Evolutionary conservation across 2,888 invertebrate genomes (phyloP).

Genomic region (Spialia ferax): DNA sequence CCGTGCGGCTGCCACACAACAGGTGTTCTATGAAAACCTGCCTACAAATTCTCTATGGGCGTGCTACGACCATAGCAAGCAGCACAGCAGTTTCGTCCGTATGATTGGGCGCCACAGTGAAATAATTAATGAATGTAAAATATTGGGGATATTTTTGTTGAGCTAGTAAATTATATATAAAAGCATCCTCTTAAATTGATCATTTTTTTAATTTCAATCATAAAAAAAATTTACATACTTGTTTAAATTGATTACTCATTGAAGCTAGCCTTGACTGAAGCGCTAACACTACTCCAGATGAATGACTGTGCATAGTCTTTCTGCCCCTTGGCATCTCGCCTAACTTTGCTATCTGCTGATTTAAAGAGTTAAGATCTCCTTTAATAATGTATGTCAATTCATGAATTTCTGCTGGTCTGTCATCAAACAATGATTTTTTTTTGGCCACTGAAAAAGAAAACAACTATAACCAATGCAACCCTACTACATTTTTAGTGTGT

Average conservation of each 20-base stretch:
- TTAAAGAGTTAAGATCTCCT: conserved; percentile 97
- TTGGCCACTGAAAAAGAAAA: conserved; percentile 94
- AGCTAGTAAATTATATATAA: conserved; percentile 4
- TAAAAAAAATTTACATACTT: conserved; percentile 66
- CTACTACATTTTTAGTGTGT: no score
- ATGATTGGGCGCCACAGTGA: no score
- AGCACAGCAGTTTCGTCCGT: no score
- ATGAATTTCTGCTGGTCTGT: conserved; percentile 98
- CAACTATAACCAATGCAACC: no score
- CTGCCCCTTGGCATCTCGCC: conserved; percentile 94
- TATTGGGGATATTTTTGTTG: no score
- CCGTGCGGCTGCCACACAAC: no score
- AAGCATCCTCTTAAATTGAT: no score
- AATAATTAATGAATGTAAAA: no score
- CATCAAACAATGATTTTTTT: conserved; percentile 98
- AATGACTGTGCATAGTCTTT: conserved; percentile 95
- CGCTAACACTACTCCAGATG: conserved; percentile 96
- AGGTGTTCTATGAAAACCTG: no score
- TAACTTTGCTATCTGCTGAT: conserved; percentile 98
- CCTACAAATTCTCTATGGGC: no score
- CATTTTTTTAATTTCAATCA: neutral
- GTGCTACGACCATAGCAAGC: no score
- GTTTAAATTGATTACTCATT: conserved; percentile 99
- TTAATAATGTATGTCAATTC: conserved; percentile 99
- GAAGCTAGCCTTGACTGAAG: conserved; percentile 97